Evolutionary conservation across 2,888 invertebrate species (phyloP).

Genomic region (Scrobipalpa atriplicella): DNA sequence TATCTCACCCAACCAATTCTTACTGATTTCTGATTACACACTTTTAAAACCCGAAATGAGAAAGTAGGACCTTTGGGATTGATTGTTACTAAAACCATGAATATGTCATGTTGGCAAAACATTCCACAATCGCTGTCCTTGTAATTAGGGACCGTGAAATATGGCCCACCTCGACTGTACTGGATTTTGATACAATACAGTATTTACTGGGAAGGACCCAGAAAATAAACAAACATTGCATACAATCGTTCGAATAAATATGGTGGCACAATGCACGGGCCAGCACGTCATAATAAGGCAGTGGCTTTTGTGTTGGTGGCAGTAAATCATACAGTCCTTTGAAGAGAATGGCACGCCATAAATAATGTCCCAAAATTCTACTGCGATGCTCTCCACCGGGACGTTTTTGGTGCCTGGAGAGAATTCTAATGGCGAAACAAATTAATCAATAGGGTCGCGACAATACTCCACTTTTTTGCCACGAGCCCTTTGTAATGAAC

Average conservation of each 20-base stretch:
- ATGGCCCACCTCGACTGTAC: constrained; percentile 66
- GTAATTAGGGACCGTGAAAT: constrained; percentile 76
- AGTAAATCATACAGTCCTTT: constrained; percentile 81
- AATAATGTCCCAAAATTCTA: constrained; percentile 75
- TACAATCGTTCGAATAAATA: constrained; percentile 76
- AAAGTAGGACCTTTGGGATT: constrained; percentile 11
- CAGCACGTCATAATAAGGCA: constrained; percentile 80
- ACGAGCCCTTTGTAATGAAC: constrained; percentile 50
- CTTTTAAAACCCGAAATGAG: background rate
- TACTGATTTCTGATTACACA: constrained; percentile 31
- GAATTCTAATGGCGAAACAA: constrained; percentile 75
- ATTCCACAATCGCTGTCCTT: constrained; percentile 50
- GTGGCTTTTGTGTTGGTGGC: constrained; percentile 73
- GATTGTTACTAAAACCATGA: constrained; percentile 30
- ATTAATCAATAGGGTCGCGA: constrained; percentile 73
- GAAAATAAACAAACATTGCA: constrained; percentile 79
- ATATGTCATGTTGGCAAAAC: constrained; percentile 57
- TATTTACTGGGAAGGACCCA: constrained; percentile 75
- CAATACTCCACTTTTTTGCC: constrained; percentile 61
- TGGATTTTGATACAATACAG: constrained; percentile 68
- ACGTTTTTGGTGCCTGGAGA: constrained; percentile 67
- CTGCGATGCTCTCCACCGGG: constrained; percentile 64
- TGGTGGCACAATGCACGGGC: constrained; percentile 76
- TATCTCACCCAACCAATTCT: constrained; percentile 31
- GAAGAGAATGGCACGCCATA: constrained; percentile 78